A percentile compares a stretch with the other conserved stretches of the same genome.
These are phyloP conservation scores for Sus cebifrons DNA, from an alignment of 2,797 vertebrate species.

Conservation along the genomic window DNA sequence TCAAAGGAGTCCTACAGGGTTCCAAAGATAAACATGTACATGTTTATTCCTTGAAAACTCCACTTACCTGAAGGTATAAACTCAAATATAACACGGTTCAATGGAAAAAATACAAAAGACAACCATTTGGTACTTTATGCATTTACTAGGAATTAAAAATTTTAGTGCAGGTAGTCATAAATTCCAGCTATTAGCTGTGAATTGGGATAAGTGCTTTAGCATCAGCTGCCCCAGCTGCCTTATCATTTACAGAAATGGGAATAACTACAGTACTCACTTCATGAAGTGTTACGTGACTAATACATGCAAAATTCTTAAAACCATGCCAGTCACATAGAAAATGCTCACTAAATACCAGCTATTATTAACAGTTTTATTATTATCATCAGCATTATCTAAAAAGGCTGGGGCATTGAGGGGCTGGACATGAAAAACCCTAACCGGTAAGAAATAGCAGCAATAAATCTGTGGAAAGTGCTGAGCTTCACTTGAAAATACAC, in stretches of 20 bases:
- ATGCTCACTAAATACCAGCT: neutral
- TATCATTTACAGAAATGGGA: neutral
- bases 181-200: neutral
- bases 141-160: neutral
- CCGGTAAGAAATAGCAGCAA: neutral
- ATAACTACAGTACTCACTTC: neutral
- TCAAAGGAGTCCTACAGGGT: conserved; percentile 81
- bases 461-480: neutral
- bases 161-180: neutral
- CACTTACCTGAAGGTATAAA: conserved; percentile 73
- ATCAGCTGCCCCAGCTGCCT: neutral
- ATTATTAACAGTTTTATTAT: neutral
- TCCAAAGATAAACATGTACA: conserved; percentile 69
- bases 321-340: neutral
- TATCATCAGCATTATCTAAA: neutral
- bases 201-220: neutral
- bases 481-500: neutral
- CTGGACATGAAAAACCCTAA: neutral
- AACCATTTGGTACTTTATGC: neutral
- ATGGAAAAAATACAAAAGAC: neutral
- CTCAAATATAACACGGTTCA: conserved; percentile 25
- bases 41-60: conserved; percentile 30
- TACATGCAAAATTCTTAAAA: neutral
- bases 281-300: neutral
- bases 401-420: neutral